Conservation (phyloP, 2,888 invertebrate genomes). For the Tenthredo notha region DNA sequence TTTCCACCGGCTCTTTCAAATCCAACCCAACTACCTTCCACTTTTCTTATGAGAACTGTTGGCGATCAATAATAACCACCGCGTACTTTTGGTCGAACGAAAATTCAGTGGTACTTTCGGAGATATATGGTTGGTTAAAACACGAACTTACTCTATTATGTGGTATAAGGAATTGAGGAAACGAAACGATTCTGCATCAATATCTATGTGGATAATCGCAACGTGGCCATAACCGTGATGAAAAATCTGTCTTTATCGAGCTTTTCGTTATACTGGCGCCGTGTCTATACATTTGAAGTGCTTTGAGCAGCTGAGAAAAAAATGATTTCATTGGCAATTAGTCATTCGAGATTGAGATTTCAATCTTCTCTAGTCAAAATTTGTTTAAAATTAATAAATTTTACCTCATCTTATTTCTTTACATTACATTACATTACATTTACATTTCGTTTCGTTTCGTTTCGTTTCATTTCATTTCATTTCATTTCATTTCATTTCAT, state of each 20-base stretch:
- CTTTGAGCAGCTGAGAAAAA: not conserved
- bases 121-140: conserved; percentile 38
- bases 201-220: conserved; percentile 20
- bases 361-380: not conserved
- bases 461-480: conserved; percentile 4
- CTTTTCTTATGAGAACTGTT: conserved; percentile 33
- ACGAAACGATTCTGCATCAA: not conserved
- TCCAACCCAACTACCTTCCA: conserved; percentile 37
- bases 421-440: conserved; percentile 8
- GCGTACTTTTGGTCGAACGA: conserved; percentile 10
- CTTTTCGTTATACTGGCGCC: not conserved
- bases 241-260: not conserved
- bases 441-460: not conserved
- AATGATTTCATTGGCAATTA: conserved; percentile 5
- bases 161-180: conserved; percentile 5
- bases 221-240: not conserved
- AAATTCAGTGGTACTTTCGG: conserved; percentile 37
- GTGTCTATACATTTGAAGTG: not conserved
- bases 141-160: not conserved
- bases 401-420: not conserved
- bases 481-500: conserved; percentile 25
- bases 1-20: conserved; percentile 37
- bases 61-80: conserved; percentile 46
- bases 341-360: conserved; percentile 10
- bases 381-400: not conserved